Evolutionary conservation across 1,140 invertebrate genomes (phyloP), one percentile per base, ranked within the genome.

Genomic region (Tetragonula clypearis): DNA sequence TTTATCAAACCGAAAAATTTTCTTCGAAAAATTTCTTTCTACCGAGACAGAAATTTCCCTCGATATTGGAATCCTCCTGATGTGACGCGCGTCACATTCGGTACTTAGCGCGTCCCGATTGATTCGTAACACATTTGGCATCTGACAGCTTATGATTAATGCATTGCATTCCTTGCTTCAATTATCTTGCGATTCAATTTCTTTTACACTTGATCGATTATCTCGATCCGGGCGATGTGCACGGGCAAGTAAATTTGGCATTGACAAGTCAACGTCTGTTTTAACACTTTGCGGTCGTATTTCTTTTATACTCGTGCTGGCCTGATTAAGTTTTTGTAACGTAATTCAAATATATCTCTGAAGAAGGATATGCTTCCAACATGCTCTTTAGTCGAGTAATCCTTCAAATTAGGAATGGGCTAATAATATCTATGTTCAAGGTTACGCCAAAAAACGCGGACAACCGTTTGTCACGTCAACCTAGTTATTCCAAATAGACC

Each of bases 211-310:
- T n/a, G 56, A 76, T 49, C 23, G 30, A 62, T 62, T 77, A 62
- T 41, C 17, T 35, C 21, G 6, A 73, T 35, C 35, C 35, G 35
- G 35, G 35, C 19, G 35, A 71, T 8, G 17, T 35, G n/a, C 30
- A 30, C 11, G 53, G 23, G 26, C 23, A 26, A 26, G 4, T 73
- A 73, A 53, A 73, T 26, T 49, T n/a, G 79, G 72, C 41, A 80
- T 58, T n/a, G 79, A 80, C 41, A 80, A 80, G 55, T 41, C 30
- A 17, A 35, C 23, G 55, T 53, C n/a, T 56, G 15, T 55, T 69
- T 19, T 11, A 30, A 30, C 30, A 30, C 30, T 30, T 30, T 30
- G 30, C 30, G 30, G 30, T 30, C 30, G 30, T 30, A 30, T 30
- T 30, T 30, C 30, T 30, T 30, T 30, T 30, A 30, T 30, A 30